phyloP scores from a whole-genome alignment of 2,888 invertebrate genomes.

The Ernsta delagoae region DNA sequence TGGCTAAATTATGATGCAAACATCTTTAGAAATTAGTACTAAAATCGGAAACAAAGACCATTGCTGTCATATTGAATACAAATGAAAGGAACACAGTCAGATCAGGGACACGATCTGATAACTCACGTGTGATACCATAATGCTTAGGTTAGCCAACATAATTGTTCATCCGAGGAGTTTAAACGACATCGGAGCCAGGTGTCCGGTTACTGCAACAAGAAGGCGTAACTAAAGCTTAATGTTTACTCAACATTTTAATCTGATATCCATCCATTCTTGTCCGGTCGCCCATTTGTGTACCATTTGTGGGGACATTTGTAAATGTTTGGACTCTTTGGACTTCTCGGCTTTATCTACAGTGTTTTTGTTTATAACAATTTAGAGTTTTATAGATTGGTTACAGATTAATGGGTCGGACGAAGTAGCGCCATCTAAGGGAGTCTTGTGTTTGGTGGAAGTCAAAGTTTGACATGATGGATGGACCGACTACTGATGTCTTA shows the following conservation, averaged over 20 bases:
- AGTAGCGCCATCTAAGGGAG: too few species aligned
- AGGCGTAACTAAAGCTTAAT: slow-evolving; percentile 23
- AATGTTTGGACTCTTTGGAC: too few species aligned
- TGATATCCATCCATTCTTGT: background rate
- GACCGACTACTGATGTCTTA: too few species aligned
- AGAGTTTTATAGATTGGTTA: too few species aligned
- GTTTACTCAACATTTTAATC: slow-evolving; percentile 17
- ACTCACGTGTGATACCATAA: slow-evolving; percentile 7
- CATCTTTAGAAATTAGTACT: too few species aligned
- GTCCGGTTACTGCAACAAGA: slow-evolving; percentile 17
- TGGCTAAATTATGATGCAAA: too few species aligned
- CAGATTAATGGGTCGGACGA: too few species aligned
- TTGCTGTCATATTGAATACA: background rate
- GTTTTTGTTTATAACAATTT: too few species aligned
- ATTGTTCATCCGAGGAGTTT: slow-evolving; percentile 27
- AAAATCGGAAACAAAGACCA: background rate
- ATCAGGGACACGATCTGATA: background rate
- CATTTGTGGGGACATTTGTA: background rate
- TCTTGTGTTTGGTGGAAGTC: too few species aligned
- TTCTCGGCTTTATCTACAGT: too few species aligned
- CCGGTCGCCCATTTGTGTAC: background rate
- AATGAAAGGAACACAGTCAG: background rate
- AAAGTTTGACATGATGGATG: too few species aligned
- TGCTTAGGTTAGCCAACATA: slow-evolving; percentile 14
- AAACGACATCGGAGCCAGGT: slow-evolving; percentile 16